These are phyloP conservation scores for Luffia ferchaultella DNA, from an alignment of 2,888 invertebrate species.

Conservation along the genomic window DNA sequence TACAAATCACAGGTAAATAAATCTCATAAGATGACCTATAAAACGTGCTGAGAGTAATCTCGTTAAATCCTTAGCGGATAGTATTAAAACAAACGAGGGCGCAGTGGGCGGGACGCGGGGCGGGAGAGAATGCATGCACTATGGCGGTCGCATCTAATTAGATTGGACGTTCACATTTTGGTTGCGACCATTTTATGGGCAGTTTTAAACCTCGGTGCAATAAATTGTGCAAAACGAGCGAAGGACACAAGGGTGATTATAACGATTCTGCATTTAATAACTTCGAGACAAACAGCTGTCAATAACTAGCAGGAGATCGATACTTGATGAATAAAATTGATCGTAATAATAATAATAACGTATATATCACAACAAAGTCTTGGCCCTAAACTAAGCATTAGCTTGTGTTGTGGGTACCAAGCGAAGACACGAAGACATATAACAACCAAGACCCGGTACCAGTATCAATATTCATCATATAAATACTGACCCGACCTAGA, in stretches of 20 bases:
- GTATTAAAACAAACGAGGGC: constrained; percentile 38
- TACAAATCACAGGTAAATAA: constrained; percentile 50
- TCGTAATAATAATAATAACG: too few relatives aligned
- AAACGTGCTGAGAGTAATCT: constrained; percentile 47
- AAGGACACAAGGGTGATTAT: constrained; percentile 37
- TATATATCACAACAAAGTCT: too few relatives aligned
- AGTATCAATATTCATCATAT: too few relatives aligned
- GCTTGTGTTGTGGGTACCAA: not conserved
- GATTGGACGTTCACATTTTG: constrained; percentile 46
- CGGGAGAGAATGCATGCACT: constrained; percentile 9
- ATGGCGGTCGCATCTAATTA: constrained; percentile 41
- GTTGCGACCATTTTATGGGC: constrained; percentile 47
- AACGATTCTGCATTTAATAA: constrained; percentile 23
- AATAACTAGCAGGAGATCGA: constrained; percentile 17
- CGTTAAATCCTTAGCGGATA: constrained; percentile 55
- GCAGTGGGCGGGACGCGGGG: constrained; percentile 14
- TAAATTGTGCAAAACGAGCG: constrained; percentile 47
- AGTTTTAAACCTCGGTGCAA: constrained; percentile 39
- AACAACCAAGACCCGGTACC: too few relatives aligned
- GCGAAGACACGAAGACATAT: not conserved
- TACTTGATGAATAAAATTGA: too few relatives aligned
- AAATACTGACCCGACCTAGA: too few relatives aligned
- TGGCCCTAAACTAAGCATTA: too few relatives aligned
- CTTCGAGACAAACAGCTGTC: constrained; percentile 22
- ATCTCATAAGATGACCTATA: constrained; percentile 54